Evolutionary conservation across 2,888 invertebrate species (phyloP).

Genomic region (Eupithecia tripunctaria): DNA sequence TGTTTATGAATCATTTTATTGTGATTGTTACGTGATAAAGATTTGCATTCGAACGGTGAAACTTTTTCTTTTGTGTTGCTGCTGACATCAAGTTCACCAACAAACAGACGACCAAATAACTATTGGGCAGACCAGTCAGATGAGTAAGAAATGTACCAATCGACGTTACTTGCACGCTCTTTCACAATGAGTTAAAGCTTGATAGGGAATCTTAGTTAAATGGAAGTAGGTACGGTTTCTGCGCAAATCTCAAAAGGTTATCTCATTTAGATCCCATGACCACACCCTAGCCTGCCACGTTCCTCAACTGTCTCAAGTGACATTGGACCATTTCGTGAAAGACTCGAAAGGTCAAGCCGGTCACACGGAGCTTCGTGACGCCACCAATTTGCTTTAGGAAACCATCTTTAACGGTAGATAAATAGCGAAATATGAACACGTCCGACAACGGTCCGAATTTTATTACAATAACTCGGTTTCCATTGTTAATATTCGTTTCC

Average conservation of each 20-base stretch:
- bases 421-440: slow-evolving; percentile 60
- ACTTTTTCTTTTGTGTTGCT: slow-evolving; percentile 14
- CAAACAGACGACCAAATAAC: slow-evolving; percentile 9
- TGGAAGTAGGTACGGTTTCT: neutral
- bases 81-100: slow-evolving; percentile 10
- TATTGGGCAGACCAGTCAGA: neutral
- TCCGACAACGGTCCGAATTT: slow-evolving; percentile 53
- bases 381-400: slow-evolving; percentile 55
- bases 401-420: slow-evolving; percentile 51
- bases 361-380: slow-evolving; percentile 63
- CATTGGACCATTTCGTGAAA: slow-evolving; percentile 48
- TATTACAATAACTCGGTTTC: slow-evolving; percentile 51
- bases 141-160: neutral
- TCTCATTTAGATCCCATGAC: slow-evolving; percentile 5
- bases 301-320: slow-evolving; percentile 27
- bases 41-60: slow-evolving; percentile 25
- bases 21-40: slow-evolving; percentile 33
- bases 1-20: slow-evolving; percentile 39
- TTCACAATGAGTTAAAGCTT: neutral
- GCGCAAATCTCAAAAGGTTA: slow-evolving; percentile 12
- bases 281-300: slow-evolving; percentile 11
- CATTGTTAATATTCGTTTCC: slow-evolving; percentile 54
- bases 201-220: slow-evolving; percentile 9
- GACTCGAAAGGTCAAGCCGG: slow-evolving; percentile 55
- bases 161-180: neutral